phyloP scores from a whole-genome alignment of 2,797 vertebrate species.

The Anabacerthia variegaticeps region DNA sequence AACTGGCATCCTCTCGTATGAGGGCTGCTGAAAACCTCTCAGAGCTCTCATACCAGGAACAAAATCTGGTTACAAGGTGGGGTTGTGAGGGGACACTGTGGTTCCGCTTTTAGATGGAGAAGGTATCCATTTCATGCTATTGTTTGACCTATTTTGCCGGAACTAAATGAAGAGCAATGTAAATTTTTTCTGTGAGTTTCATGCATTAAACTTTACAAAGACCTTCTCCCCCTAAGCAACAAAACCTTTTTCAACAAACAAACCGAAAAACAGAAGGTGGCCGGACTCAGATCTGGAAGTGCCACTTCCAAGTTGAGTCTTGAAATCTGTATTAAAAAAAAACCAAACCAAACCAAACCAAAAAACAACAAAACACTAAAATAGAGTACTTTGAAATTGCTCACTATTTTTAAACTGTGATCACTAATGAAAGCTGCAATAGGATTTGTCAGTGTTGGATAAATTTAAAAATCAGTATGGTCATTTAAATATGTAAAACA shows the following conservation, averaged over 20 bases:
- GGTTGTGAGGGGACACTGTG: neutral
- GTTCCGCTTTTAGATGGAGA: neutral
- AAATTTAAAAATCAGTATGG: neutral
- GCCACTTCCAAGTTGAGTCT: neutral
- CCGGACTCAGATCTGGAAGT: neutral
- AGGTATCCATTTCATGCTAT: neutral
- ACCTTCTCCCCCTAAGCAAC: neutral
- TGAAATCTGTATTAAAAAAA: neutral
- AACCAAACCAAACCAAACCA: neutral
- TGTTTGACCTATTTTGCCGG: neutral
- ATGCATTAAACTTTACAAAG: neutral
- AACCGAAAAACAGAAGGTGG: neutral
- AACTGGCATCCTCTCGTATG: neutral
- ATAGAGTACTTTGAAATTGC: neutral
- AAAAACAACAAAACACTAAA: neutral
- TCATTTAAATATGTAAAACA: neutral
- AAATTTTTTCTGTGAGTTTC: constrained; percentile 12
- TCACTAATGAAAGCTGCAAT: neutral
- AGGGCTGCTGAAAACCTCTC: neutral
- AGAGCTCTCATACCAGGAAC: neutral
- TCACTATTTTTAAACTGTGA: neutral
- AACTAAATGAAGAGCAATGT: neutral
- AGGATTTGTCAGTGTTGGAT: neutral
- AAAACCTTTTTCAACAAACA: neutral
- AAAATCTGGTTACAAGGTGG: neutral